A percentile compares a stretch with the other conserved stretches of the same genome.
Conservation (phyloP, 2,888 invertebrate genomes). For the Dascillus cervinus region DNA sequence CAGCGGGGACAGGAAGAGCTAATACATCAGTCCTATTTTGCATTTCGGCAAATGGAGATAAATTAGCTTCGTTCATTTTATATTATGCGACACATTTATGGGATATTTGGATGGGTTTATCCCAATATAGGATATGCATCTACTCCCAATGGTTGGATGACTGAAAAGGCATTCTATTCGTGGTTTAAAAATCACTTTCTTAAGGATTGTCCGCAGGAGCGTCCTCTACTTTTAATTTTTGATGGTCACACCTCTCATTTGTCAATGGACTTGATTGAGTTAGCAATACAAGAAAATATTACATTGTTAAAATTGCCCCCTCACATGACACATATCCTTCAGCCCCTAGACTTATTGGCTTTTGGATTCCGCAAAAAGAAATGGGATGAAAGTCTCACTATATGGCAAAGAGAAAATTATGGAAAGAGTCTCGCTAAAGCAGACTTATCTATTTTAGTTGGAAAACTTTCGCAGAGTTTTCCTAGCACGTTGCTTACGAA, state of each 20-base stretch:
- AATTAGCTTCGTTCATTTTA: no score
- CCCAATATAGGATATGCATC: conserved; percentile 22
- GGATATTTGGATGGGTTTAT: conserved; percentile 4
- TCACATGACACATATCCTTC: conserved; percentile 19
- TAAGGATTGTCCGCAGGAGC: conserved; percentile 4
- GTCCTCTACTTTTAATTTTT: conserved; percentile 11
- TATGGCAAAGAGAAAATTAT: conserved; percentile 11
- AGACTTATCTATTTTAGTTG: no score
- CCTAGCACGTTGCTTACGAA: no score
- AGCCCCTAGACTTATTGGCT: conserved; percentile 22
- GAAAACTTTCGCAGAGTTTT: no score
- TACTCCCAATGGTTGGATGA: conserved; percentile 31
- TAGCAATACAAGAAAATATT: conserved; percentile 15
- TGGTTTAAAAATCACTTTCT: conserved; percentile 16
- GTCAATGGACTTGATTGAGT: no score
- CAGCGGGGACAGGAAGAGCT: neutral
- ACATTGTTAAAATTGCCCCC: conserved; percentile 18
- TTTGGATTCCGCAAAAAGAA: conserved; percentile 18
- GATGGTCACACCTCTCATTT: no score
- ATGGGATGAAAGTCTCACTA: conserved; percentile 13
- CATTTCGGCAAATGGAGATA: conserved; percentile 3
- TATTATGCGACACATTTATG: no score
- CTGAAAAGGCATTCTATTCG: conserved; percentile 20
- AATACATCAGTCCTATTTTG: neutral
- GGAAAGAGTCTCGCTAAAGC: no score